phyloP scores from a whole-genome alignment of 2,888 invertebrate species.

The Tenthredo distinguenda region DNA sequence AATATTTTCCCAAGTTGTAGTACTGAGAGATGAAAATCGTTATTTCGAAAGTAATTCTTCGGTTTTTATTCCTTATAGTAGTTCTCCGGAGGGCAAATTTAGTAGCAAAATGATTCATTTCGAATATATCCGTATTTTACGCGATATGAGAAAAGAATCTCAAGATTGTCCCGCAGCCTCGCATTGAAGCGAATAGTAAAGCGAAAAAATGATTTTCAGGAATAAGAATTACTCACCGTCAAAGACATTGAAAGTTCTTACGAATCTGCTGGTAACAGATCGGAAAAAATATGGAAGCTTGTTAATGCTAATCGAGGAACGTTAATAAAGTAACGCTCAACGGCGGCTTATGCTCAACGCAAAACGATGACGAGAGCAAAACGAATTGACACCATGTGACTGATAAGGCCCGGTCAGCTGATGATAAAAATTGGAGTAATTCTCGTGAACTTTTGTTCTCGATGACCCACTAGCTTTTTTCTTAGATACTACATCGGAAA shows the following conservation, averaged over 20 bases:
- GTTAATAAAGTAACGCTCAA: not conserved
- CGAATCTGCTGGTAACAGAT: not conserved
- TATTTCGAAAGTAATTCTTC: not conserved
- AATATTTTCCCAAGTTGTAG: not conserved
- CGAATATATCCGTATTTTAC: not conserved
- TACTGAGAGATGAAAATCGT: not conserved
- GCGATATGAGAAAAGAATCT: not conserved
- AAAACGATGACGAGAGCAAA: conserved; percentile 10
- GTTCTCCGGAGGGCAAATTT: too few relatives aligned
- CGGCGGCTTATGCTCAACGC: not conserved
- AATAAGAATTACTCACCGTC: not conserved
- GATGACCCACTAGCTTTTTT: not conserved
- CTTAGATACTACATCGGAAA: not conserved
- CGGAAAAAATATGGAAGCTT: not conserved
- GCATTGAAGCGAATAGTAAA: not conserved
- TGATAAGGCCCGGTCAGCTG: conserved; percentile 32
- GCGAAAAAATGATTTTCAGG: not conserved
- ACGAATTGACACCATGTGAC: conserved; percentile 30
- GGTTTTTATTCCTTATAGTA: not conserved
- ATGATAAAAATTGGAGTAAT: conserved; percentile 46
- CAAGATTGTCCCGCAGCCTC: not conserved
- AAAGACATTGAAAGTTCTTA: not conserved
- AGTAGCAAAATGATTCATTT: not conserved
- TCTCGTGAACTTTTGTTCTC: conserved; percentile 39
- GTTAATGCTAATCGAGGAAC: not conserved